Percentiles rank a stretch among this genome's conserved stretches.
phyloP scores from a whole-genome alignment of 1,140 invertebrate species.

The Tigriopus japonicus region DNA sequence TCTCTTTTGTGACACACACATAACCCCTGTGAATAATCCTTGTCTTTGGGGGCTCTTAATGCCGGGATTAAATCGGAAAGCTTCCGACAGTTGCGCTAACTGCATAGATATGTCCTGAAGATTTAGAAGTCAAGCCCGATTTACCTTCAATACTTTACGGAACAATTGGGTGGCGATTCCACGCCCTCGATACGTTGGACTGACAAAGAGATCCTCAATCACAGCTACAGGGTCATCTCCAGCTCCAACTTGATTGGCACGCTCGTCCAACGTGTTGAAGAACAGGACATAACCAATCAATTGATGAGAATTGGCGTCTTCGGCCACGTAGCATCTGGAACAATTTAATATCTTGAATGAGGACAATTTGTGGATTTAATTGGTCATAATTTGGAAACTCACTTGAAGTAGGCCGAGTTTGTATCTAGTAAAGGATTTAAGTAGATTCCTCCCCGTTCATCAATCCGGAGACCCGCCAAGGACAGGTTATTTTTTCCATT shows the following conservation, averaged over 20 bases:
- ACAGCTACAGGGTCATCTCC: slow-evolving; percentile 10
- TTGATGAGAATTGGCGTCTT: neutral
- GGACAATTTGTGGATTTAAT: too few relatives aligned
- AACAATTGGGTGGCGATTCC: slow-evolving; percentile 10
- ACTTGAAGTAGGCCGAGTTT: slow-evolving; percentile 8
- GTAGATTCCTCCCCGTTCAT: slow-evolving; percentile 10
- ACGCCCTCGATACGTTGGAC: neutral
- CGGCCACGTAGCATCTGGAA: slow-evolving; percentile 9
- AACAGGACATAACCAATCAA: slow-evolving; percentile 7
- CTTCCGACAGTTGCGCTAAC: too few relatives aligned
- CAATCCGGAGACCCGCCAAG: slow-evolving; percentile 7
- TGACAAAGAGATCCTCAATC: slow-evolving; percentile 11
- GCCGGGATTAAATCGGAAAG: too few relatives aligned
- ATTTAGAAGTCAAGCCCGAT: neutral
- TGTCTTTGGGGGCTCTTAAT: too few relatives aligned
- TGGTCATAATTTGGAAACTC: neutral
- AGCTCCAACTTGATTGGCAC: neutral
- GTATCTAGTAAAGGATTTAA: slow-evolving; percentile 6
- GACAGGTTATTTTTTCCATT: neutral
- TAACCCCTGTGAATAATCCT: too few relatives aligned
- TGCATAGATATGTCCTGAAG: too few relatives aligned
- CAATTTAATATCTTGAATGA: too few relatives aligned
- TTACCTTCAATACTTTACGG: slow-evolving; percentile 9
- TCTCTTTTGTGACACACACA: too few relatives aligned
- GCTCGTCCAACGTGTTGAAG: slow-evolving; percentile 12